A percentile compares a stretch with the other conserved stretches of the same genome.
phyloP scores from a whole-genome alignment of 2,797 vertebrate species.

The Bovichtus diacanthus region DNA sequence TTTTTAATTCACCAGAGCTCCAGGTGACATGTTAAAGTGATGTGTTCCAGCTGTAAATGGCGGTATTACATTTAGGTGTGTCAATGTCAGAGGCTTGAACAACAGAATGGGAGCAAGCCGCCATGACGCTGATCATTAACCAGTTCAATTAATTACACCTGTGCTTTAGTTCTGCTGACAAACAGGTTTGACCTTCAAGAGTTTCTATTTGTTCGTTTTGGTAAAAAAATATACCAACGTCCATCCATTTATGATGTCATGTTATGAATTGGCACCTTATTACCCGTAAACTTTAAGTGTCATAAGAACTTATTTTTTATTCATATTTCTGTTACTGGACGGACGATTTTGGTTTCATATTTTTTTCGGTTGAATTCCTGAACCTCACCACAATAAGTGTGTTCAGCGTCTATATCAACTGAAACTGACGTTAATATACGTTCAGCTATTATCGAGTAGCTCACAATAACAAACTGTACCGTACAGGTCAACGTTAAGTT shows the following conservation, averaged over 20 bases:
- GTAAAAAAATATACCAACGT: too few species aligned
- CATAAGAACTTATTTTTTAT: accelerated
- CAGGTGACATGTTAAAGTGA: too few species aligned
- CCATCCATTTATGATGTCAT: not conserved
- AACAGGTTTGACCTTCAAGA: not conserved
- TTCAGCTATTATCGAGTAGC: not conserved
- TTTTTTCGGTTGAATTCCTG: not conserved
- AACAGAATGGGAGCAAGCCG: not conserved
- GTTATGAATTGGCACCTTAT: too few species aligned
- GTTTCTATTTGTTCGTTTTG: not conserved
- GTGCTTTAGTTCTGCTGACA: not conserved
- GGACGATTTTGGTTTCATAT: not conserved
- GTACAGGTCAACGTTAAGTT: not conserved
- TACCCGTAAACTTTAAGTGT: too few species aligned
- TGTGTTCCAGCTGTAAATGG: not conserved
- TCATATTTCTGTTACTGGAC: not conserved
- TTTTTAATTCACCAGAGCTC: not conserved
- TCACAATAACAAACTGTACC: not conserved
- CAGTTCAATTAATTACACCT: not conserved
- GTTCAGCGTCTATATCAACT: not conserved
- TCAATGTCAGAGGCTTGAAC: not conserved
- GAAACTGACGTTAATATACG: not conserved
- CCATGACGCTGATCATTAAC: not conserved
- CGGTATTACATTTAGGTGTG: not conserved
- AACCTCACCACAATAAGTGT: not conserved